Evolutionary conservation across 2,113 vertebrate species (phyloP), one percentile per base, ranked within the genome.

Genomic region (Gasterosteus aculeatus): DNA sequence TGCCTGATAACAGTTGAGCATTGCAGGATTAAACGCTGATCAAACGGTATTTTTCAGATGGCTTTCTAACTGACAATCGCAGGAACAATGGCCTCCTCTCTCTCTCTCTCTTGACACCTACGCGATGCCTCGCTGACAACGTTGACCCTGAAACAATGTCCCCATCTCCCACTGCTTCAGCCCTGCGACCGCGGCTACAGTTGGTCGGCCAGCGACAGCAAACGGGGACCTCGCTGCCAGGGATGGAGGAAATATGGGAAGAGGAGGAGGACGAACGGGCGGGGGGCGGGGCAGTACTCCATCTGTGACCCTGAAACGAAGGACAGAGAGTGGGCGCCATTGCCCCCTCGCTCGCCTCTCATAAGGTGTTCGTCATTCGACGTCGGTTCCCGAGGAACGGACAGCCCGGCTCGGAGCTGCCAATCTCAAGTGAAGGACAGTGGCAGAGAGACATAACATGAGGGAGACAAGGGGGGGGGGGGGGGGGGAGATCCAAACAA

Each of bases 331-430:
- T 68, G 78, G 72, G 38, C 6, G 2, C 0, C 1, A 72, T 56
- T 38, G 47, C 62, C 33, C 54, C 69, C 51, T 59, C 77, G 66
- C 41, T 2, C 18, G 68, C 74, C 74, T 38, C 35, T 5, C 35
- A 5, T 38, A 49, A 14, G 19, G 47, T 31, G 3, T 76, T 26
- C 22, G 84, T 86, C 82, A 89, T 62, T 61, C 38, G 0, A 54
- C 67, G 78, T 71, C 57, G 70, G 63, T 69, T 80, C 67, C 67
- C 66, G 22, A 47, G 73, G 72, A 82, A 77, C 51, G 33, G 84
- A 87, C 87, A 85, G 85, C 65, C 84, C 29, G 82, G 78, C 85
- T 58, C 56, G 18, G 51, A 80, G 80, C 82, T 77, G 68, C 76
- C 84, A 65, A 26, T 51, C 19, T n/a, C 49, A 6, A 31, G 12